phyloP scores from a whole-genome alignment of 2,113 vertebrate species.

The Andinoacara biseriatus region DNA sequence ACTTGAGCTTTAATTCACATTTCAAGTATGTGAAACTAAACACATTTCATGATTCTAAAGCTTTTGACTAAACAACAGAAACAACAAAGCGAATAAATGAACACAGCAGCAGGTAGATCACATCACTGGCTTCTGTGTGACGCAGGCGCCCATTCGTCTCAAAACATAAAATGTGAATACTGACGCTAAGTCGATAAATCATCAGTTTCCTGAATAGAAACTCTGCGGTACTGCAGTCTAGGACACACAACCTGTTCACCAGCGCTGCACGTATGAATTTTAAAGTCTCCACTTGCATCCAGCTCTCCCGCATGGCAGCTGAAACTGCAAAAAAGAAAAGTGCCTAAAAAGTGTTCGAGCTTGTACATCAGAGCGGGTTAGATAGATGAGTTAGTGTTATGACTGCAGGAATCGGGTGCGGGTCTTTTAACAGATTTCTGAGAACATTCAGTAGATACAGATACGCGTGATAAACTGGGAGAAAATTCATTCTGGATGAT shows the following conservation, averaged over 20 bases:
- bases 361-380: constrained; percentile 15
- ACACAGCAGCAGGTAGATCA: neutral
- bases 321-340: constrained; percentile 9
- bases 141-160: neutral
- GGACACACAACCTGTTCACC: constrained; percentile 6
- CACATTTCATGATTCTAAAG: constrained; percentile 25
- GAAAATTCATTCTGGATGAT: constrained; percentile 38
- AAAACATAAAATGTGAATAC: neutral
- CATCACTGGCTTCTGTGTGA: neutral
- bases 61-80: constrained; percentile 39
- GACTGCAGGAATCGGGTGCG: neutral
- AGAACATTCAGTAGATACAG: constrained; percentile 32
- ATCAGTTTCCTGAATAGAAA: constrained; percentile 1
- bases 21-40: neutral
- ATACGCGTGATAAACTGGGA: neutral
- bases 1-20: constrained; percentile 47
- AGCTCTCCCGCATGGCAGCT: neutral
- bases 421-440: neutral
- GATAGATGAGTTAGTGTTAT: constrained; percentile 26
- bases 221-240: fast-evolving
- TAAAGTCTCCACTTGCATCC: neutral
- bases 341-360: constrained; percentile 31
- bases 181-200: neutral
- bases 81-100: constrained; percentile 64
- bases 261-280: neutral